These are phyloP conservation scores for Triops cancriformis DNA, from an alignment of 1,140 invertebrate genomes.

Conservation along the genomic window DNA sequence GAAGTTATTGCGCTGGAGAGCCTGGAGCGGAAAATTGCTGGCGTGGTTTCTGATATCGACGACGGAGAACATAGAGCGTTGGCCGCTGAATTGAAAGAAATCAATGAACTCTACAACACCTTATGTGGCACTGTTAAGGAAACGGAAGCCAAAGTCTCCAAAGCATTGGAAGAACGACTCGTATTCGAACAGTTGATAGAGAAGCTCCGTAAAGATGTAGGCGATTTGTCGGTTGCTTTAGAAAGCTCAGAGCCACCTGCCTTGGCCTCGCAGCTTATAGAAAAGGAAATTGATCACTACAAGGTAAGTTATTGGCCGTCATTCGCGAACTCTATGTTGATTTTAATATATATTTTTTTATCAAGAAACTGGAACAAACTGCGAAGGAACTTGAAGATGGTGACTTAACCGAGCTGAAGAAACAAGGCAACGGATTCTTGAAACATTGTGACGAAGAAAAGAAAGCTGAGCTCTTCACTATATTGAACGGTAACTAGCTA, in stretches of 20 bases:
- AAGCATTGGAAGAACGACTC: constrained; percentile 49
- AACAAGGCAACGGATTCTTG: constrained; percentile 61
- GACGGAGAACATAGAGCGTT: constrained; percentile 61
- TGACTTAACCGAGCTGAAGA: constrained; percentile 59
- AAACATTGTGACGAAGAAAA: constrained; percentile 71
- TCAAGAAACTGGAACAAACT: constrained; percentile 55
- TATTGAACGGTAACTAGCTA: constrained; percentile 28
- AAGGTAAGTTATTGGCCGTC: constrained; percentile 40
- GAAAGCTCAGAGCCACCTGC: constrained; percentile 52
- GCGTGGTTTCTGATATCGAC: constrained; percentile 77
- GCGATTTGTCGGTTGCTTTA: constrained; percentile 61
- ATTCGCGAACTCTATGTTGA: background rate
- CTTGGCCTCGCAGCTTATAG: constrained; percentile 51
- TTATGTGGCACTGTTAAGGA: constrained; percentile 39
- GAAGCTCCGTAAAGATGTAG: constrained; percentile 66
- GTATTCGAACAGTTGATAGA: constrained; percentile 66
- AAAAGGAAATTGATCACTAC: constrained; percentile 64
- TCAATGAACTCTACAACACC: constrained; percentile 37
- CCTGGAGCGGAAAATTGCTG: constrained; percentile 68
- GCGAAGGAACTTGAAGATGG: constrained; percentile 68
- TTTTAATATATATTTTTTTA: constrained; percentile 17
- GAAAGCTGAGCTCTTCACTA: constrained; percentile 37
- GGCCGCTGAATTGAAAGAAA: constrained; percentile 51
- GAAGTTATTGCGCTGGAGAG: constrained; percentile 73
- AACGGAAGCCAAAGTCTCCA: constrained; percentile 59